Conservation (phyloP, 2,113 vertebrate species). For the Labrus mixtus region DNA sequence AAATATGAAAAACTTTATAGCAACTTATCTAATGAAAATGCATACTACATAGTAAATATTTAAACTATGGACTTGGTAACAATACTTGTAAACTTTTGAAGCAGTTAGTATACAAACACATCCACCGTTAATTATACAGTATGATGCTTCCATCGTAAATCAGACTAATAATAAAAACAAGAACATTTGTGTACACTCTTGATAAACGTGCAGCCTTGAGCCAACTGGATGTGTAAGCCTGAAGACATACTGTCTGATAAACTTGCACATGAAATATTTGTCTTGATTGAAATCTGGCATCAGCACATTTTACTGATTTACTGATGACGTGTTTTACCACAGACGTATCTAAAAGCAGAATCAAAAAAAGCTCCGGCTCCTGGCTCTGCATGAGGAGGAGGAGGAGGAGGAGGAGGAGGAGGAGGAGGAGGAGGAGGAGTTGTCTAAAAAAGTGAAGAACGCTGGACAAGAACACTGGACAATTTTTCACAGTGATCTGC, state of each 20-base stretch:
- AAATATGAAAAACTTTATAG: too few relatives aligned
- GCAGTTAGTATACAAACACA: too few relatives aligned
- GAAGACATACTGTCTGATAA: neutral
- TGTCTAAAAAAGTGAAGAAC: slow-evolving; percentile 5
- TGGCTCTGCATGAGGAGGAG: slow-evolving; percentile 9
- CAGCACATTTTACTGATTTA: neutral
- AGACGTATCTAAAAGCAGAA: neutral
- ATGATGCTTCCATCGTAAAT: too few relatives aligned
- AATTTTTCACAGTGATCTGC: neutral
- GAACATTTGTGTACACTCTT: too few relatives aligned
- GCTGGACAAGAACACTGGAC: neutral
- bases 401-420: slow-evolving; percentile 19
- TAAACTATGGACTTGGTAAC: too few relatives aligned
- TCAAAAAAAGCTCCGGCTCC: neutral
- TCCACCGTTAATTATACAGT: too few relatives aligned
- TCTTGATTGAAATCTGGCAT: neutral
- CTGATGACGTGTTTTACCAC: neutral
- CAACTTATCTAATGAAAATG: too few relatives aligned
- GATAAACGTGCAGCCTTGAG: too few relatives aligned
- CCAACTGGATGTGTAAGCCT: too few relatives aligned
- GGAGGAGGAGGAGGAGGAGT: slow-evolving; percentile 30
- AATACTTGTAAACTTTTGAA: too few relatives aligned
- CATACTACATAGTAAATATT: too few relatives aligned
- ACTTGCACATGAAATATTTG: neutral
- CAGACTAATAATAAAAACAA: too few relatives aligned